These are phyloP conservation scores for Beroe forskalii DNA, from an alignment of 37 sponge, comb jelly and placozoan genomes.

Conservation along the genomic window DNA sequence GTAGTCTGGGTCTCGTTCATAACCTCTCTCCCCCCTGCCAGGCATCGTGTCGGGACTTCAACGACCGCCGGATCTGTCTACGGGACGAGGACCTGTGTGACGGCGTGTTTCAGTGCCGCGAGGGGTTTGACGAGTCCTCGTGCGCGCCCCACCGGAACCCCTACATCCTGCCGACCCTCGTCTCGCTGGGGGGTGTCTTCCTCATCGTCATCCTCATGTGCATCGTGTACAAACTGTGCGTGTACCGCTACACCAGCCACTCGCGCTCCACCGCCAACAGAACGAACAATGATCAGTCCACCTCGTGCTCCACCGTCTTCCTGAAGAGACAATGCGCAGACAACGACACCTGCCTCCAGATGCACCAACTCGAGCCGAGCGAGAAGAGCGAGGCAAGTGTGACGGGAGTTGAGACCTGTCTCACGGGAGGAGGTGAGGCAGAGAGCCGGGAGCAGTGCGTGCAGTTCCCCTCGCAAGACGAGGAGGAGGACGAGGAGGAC, in stretches of 20 bases:
- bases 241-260: conserved; percentile 28
- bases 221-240: conserved; percentile 16
- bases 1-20: too few species aligned
- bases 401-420: not conserved
- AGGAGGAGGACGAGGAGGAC: conserved; percentile 41
- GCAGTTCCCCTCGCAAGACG: conserved; percentile 9
- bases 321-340: not conserved
- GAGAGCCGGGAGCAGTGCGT: conserved; percentile 11
- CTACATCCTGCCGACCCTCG: conserved; percentile 40
- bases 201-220: conserved; percentile 30
- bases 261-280: not conserved
- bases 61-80: not conserved
- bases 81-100: conserved; percentile 18
- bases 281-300: conserved; percentile 27
- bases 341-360: not conserved
- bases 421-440: not conserved
- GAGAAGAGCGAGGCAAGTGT: conserved; percentile 19
- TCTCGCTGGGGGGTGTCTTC: not conserved
- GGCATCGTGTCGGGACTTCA: not conserved
- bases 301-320: conserved; percentile 31
- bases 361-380: not conserved
- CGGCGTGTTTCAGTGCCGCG: conserved; percentile 15
- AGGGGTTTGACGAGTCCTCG: conserved; percentile 4
- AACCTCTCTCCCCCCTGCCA: not conserved
- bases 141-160: not conserved